A percentile compares a stretch with the other conserved stretches of the same genome.
These are phyloP conservation scores for Hippocampus barbouri DNA, from an alignment of 2,113 vertebrate species.

Conservation along the genomic window DNA sequence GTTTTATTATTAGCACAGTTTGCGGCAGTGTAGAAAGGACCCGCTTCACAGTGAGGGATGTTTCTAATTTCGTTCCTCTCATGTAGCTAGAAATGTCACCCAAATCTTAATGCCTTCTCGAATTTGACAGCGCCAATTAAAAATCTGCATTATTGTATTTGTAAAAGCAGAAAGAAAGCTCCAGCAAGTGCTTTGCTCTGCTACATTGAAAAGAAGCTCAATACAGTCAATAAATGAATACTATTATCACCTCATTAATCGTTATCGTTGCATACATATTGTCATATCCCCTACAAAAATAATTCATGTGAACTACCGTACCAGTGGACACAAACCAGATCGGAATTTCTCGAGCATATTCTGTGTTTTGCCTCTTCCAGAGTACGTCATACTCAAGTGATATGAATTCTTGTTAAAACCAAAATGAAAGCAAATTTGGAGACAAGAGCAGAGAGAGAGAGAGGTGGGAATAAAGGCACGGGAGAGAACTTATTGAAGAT, in stretches of 20 bases:
- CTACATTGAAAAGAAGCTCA: slow-evolving; percentile 26
- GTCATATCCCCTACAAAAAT: slow-evolving; percentile 4
- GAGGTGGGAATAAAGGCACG: slow-evolving; percentile 8
- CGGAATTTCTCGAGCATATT: neutral
- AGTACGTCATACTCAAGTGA: slow-evolving; percentile 9
- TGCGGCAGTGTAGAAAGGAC: too few relatives aligned
- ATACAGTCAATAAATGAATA: slow-evolving; percentile 21
- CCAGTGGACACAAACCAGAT: slow-evolving; percentile 1
- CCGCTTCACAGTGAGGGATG: too few relatives aligned
- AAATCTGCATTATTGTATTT: neutral
- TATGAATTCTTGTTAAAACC: slow-evolving; percentile 2
- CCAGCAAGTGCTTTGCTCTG: slow-evolving; percentile 4
- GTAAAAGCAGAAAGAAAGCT: neutral
- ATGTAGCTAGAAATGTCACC: neutral
- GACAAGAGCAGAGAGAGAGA: slow-evolving; percentile 19
- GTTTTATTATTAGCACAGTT: too few relatives aligned
- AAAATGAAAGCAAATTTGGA: slow-evolving; percentile 47
- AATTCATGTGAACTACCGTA: slow-evolving; percentile 8
- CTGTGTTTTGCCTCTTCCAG: slow-evolving; percentile 3
- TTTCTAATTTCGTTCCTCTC: neutral
- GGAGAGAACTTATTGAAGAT: slow-evolving; percentile 5
- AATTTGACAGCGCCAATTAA: too few relatives aligned
- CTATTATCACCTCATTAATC: neutral
- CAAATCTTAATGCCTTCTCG: too few relatives aligned
- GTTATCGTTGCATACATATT: slow-evolving; percentile 6